phyloP scores from a whole-genome alignment of 2,888 invertebrate species.

The Synergus laeviventris region DNA sequence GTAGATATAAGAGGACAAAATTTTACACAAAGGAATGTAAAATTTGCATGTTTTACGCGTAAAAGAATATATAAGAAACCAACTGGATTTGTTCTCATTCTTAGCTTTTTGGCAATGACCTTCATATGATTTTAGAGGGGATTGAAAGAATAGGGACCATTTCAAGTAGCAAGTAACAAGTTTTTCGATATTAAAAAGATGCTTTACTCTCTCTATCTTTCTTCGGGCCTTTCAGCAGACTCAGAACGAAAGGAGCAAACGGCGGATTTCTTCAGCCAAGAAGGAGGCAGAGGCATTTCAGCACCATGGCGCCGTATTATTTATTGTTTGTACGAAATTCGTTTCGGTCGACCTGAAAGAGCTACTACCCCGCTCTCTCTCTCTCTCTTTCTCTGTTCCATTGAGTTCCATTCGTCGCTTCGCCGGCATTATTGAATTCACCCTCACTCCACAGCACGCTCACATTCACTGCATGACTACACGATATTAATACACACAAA shows the following conservation, averaged over 20 bases:
- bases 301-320: conserved; percentile 53
- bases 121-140: background rate
- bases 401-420: conserved; percentile 23
- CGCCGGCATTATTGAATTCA: conserved; percentile 54
- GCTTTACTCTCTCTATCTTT: background rate
- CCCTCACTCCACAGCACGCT: conserved; percentile 42
- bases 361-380: conserved; percentile 40
- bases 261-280: background rate
- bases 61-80: too few relatives aligned
- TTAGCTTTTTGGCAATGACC: background rate
- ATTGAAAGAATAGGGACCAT: background rate
- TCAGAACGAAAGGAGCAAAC: background rate
- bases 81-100: too few relatives aligned
- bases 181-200: background rate
- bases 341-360: conserved; percentile 45
- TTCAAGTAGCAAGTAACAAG: background rate
- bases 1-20: background rate
- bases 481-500: background rate
- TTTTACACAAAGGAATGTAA: too few relatives aligned
- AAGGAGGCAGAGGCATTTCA: conserved; percentile 12
- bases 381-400: conserved; percentile 40
- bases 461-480: background rate
- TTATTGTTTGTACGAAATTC: conserved; percentile 63
- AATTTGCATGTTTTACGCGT: too few relatives aligned
- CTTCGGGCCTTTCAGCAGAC: background rate